A percentile compares a stretch with the other conserved stretches of the same genome.
These are phyloP conservation scores for Patella ulyssiponensis DNA, from an alignment of 2,888 invertebrate species.

Conservation along the genomic window DNA sequence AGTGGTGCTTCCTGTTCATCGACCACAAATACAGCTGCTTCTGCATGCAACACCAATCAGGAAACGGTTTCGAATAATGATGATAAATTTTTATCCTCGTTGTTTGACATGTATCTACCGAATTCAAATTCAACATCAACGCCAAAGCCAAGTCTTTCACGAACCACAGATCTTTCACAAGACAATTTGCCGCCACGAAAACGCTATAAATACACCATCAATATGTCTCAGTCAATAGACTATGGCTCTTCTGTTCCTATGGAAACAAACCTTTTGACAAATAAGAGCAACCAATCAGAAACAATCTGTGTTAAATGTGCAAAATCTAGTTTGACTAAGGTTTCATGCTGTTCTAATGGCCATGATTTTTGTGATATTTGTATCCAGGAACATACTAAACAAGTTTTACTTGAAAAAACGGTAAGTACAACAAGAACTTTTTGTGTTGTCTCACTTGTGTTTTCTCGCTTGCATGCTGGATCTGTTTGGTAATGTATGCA, in stretches of 20 bases:
- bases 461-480: no score
- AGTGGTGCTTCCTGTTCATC: not conserved
- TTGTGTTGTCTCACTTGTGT: not conserved
- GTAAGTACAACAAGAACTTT: not conserved
- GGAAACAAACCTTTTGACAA: not conserved
- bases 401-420: constrained; percentile 1
- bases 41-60: no score
- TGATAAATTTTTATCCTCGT: no score
- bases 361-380: constrained; percentile 61
- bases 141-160: not conserved
- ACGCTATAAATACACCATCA: constrained; percentile 25
- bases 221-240: not conserved
- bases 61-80: no score
- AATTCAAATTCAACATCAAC: no score
- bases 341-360: constrained; percentile 56
- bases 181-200: constrained; percentile 52
- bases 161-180: not conserved
- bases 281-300: not conserved
- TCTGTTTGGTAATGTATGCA: no score
- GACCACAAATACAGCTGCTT: not conserved
- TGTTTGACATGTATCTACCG: no score
- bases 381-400: constrained; percentile 45
- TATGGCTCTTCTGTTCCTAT: not conserved
- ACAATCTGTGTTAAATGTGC: not conserved
- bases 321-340: not conserved